phyloP scores from a whole-genome alignment of 2,113 vertebrate genomes.

The Patagioenas fasciata region DNA sequence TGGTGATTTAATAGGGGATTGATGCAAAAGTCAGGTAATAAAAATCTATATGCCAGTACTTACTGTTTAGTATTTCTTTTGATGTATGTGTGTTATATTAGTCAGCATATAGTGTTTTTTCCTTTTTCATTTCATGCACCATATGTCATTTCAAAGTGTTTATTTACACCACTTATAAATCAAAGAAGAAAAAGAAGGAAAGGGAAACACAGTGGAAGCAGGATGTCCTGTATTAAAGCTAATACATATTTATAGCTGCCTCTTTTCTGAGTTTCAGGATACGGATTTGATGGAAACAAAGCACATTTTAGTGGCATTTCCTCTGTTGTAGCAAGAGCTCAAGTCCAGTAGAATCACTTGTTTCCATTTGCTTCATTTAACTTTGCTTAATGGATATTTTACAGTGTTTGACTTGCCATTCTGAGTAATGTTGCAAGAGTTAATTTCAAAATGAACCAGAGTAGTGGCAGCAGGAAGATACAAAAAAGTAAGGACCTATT shows the following conservation, averaged over 20 bases:
- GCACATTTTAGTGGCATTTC: conserved; percentile 6
- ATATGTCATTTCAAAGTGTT: neutral
- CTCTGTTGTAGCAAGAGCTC: neutral
- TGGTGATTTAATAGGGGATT: neutral
- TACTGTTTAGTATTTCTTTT: neutral
- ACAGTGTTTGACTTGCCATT: neutral
- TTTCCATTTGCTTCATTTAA: neutral
- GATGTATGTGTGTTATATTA: neutral
- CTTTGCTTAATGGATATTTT: neutral
- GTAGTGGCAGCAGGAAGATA: neutral
- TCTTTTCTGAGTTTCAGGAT: conserved; percentile 29
- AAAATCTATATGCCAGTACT: neutral
- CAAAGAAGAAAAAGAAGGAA: conserved; percentile 28
- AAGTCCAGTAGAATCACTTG: neutral
- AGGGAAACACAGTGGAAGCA: neutral
- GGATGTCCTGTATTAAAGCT: conserved; percentile 29
- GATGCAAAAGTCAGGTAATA: neutral
- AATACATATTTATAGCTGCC: conserved; percentile 45
- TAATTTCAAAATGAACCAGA: neutral
- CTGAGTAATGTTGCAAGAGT: neutral
- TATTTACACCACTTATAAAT: conserved; percentile 28
- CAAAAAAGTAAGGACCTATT: neutral
- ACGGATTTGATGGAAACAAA: neutral
- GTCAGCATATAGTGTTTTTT: neutral
- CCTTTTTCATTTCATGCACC: neutral